Evolutionary conservation across 2,113 vertebrate genomes (phyloP), one percentile per base, ranked within the genome.

Genomic region (Dipodomys merriami): DNA sequence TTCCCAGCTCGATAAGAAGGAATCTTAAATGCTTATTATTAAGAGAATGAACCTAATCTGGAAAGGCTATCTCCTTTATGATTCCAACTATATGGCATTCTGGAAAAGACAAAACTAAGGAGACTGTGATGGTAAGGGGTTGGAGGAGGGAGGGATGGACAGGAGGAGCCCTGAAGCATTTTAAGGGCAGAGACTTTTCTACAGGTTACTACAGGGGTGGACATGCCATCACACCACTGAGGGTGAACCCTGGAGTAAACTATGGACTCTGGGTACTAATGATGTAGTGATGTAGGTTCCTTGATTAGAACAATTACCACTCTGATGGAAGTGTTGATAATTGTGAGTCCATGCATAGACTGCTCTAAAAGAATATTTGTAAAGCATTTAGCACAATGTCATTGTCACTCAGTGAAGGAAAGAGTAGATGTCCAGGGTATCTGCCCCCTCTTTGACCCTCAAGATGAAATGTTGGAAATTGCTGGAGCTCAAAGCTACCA

Each of bases 81-180:
- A 83, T 12, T 83, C 46, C 6, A 46, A 57, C 5, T 69, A 0
- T 9, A 2, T 44, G 62, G 35, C 30, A 44, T 23, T 29, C 53
- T 81, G 68, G 73, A 79, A 87, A 76, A 83, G 39, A n/a, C 20
- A 62, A n/a, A n/a, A n/a, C n/a, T n/a, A n/a, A n/a, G n/a, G n/a
- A n/a, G n/a, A n/a, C n/a, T n/a, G n/a, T n/a, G n/a, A n/a, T n/a
- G n/a, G n/a, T n/a, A n/a, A n/a, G n/a, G n/a, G n/a, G n/a, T n/a
- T n/a, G n/a, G n/a, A 29, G 35, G 18, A 44, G 35, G 29, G 65
- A 49, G 19, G 30, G 29, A 49, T 29, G 6, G 2, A 46, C 0
- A 29, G 69, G 33, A 2, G 4, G 25, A 67, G 16, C 19, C 15
- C 30, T 33, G n/a, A 73, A 16, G 16, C 20, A 7, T 27, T 62